Conservation (phyloP, 1,140 invertebrate genomes). For the Palaemon carinicauda region DNA sequence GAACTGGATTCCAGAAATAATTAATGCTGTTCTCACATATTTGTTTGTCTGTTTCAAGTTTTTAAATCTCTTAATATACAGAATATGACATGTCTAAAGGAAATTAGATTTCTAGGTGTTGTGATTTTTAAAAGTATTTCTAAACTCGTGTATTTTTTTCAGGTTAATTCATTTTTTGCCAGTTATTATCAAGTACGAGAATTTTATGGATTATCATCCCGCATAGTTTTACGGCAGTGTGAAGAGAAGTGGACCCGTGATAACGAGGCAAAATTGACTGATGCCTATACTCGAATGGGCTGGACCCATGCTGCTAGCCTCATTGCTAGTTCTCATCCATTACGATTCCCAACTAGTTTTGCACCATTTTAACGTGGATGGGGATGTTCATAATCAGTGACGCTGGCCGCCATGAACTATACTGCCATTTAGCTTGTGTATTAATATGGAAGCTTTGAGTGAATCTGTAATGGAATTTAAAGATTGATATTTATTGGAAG, state of each 20-base stretch:
- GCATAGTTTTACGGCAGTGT: conserved; percentile 38
- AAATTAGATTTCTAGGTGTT: no score
- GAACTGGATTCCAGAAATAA: no score
- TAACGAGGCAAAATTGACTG: conserved; percentile 37
- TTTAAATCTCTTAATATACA: no score
- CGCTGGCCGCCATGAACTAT: no score
- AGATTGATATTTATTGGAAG: no score
- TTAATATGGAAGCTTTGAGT: no score
- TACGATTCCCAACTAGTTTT: conserved; percentile 34
- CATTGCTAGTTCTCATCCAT: conserved; percentile 35
- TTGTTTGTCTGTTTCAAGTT: no score
- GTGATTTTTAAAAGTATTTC: background rate
- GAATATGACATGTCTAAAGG: no score
- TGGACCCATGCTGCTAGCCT: conserved; percentile 36
- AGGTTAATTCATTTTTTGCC: conserved; percentile 35
- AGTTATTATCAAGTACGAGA: conserved; percentile 38
- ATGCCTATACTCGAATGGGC: conserved; percentile 33
- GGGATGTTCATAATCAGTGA: no score
- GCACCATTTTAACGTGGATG: conserved; percentile 21
- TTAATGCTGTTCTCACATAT: no score
- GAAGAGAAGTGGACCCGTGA: conserved; percentile 49
- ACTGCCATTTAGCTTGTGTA: no score
- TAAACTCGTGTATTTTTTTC: background rate
- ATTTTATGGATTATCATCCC: conserved; percentile 23
- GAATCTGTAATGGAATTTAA: no score